Percentiles rank a stretch among this genome's conserved stretches.
These are phyloP conservation scores for Chymomyza costata DNA, from an alignment of 1,140 invertebrate genomes.

Conservation along the genomic window DNA sequence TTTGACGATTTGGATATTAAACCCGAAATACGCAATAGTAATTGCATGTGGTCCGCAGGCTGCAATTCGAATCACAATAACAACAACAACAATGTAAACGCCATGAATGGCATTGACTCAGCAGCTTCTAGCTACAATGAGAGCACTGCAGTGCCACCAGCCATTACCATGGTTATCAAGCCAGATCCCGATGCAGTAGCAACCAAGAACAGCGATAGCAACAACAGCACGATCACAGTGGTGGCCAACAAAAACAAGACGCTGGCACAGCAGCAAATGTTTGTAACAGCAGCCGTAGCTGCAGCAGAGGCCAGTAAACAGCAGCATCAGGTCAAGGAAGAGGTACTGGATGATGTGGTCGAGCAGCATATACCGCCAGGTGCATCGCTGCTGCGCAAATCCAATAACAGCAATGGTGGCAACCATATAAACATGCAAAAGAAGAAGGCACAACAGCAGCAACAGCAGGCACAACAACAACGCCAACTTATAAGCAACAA, in stretches of 20 bases:
- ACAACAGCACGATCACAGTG: not conserved
- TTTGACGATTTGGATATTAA: slow-evolving; percentile 25
- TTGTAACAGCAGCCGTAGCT: not conserved
- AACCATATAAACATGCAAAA: slow-evolving; percentile 16
- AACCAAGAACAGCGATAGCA: slow-evolving; percentile 7
- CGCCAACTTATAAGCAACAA: slow-evolving; percentile 11
- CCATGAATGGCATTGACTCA: slow-evolving; percentile 13
- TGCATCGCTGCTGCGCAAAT: slow-evolving; percentile 61
- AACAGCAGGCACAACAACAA: slow-evolving; percentile 10
- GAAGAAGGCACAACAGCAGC: slow-evolving; percentile 15
- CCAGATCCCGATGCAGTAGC: slow-evolving; percentile 12
- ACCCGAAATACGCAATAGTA: slow-evolving; percentile 39
- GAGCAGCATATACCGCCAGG: slow-evolving; percentile 61
- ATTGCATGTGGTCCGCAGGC: slow-evolving; percentile 53
- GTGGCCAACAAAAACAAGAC: not conserved
- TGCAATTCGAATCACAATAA: not conserved
- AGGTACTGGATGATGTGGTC: slow-evolving; percentile 20
- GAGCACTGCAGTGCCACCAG: slow-evolving; percentile 34
- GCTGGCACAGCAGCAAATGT: not conserved
- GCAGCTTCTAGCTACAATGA: slow-evolving; percentile 58
- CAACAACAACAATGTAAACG: slow-evolving; percentile 1
- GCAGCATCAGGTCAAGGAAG: slow-evolving; percentile 7
- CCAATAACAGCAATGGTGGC: slow-evolving; percentile 28
- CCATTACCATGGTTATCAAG: slow-evolving; percentile 26
- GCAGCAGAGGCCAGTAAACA: not conserved